Percentiles rank a stretch among this genome's conserved stretches.
Evolutionary conservation across 2,113 vertebrate genomes (phyloP).

Genomic region (Osmerus eperlanus): DNA sequence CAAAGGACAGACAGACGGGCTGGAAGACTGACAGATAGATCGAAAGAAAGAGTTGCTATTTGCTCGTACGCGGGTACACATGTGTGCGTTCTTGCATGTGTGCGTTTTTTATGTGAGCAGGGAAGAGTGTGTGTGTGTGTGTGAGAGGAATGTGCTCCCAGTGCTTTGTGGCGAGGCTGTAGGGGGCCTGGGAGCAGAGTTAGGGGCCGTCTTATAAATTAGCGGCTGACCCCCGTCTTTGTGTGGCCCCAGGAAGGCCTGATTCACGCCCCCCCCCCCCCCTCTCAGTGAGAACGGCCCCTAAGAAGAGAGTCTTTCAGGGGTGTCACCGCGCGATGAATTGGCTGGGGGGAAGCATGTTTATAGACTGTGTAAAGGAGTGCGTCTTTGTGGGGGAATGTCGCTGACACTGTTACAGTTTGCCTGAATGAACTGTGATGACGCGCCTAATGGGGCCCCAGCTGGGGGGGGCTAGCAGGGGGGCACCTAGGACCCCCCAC

Average conservation of each 20-base stretch:
- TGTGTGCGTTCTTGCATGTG: not conserved
- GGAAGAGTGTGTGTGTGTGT: not conserved
- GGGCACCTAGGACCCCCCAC: slow-evolving; percentile 79
- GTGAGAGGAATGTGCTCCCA: slow-evolving; percentile 31
- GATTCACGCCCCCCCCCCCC: slow-evolving; percentile 55
- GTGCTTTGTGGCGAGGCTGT: slow-evolving; percentile 51
- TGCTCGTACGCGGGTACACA: not conserved
- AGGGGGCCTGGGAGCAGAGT: slow-evolving; percentile 72
- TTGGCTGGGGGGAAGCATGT: slow-evolving; percentile 80
- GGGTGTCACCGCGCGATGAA: slow-evolving; percentile 79
- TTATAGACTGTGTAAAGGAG: slow-evolving; percentile 92
- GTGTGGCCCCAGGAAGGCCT: slow-evolving; percentile 65
- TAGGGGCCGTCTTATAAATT: slow-evolving; percentile 72
- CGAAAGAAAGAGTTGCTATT: too few relatives aligned
- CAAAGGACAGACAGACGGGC: too few relatives aligned
- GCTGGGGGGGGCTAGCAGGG: slow-evolving; percentile 61
- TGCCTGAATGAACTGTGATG: slow-evolving; percentile 86
- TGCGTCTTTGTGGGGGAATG: slow-evolving; percentile 87
- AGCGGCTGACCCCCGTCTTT: slow-evolving; percentile 69
- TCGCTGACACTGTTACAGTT: slow-evolving; percentile 85
- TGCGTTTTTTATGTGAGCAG: not conserved
- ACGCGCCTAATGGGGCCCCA: slow-evolving; percentile 80
- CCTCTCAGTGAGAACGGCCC: slow-evolving; percentile 58
- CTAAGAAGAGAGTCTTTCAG: slow-evolving; percentile 74
- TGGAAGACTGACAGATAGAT: too few relatives aligned